phyloP scores from a whole-genome alignment of 2,113 vertebrate genomes.

The Nothoprocta pentlandii region DNA sequence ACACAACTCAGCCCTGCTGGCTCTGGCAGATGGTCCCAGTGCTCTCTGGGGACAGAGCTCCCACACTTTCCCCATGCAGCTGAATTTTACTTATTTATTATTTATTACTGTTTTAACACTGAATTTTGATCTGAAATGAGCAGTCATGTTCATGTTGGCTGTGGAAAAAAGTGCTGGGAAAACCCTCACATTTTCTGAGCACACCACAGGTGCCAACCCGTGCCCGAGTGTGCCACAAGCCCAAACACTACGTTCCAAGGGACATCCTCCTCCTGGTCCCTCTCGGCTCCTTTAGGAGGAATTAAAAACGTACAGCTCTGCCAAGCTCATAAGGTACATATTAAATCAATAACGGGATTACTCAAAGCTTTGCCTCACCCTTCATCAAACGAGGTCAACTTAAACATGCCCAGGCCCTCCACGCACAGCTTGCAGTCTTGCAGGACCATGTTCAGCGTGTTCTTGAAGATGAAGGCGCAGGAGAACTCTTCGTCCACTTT shows the following conservation, averaged over 20 bases:
- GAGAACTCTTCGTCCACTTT: constrained; percentile 48
- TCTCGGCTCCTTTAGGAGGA: rapidly evolving
- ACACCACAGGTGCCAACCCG: neutral
- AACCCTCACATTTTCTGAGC: rapidly evolving
- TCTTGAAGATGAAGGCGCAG: constrained; percentile 74
- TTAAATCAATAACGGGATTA: neutral
- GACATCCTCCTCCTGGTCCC: neutral
- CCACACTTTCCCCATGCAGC: rapidly evolving
- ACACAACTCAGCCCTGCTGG: rapidly evolving
- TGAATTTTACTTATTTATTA: neutral
- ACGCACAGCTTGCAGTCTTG: constrained; percentile 70
- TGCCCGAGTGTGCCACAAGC: rapidly evolving
- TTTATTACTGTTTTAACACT: neutral
- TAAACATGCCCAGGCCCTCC: constrained; percentile 75
- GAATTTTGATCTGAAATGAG: neutral
- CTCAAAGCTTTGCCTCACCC: constrained; percentile 57
- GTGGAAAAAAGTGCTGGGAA: rapidly evolving
- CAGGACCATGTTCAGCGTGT: constrained; percentile 60
- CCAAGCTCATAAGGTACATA: neutral
- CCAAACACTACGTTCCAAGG: neutral
- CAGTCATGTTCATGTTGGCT: neutral
- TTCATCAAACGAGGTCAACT: constrained; percentile 49
- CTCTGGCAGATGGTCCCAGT: neutral
- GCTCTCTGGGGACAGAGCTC: neutral
- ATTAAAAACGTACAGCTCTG: neutral